Evolutionary conservation across 2,113 vertebrate species (phyloP), one percentile per base, ranked within the genome.

Genomic region (Capreolus pygargus): DNA sequence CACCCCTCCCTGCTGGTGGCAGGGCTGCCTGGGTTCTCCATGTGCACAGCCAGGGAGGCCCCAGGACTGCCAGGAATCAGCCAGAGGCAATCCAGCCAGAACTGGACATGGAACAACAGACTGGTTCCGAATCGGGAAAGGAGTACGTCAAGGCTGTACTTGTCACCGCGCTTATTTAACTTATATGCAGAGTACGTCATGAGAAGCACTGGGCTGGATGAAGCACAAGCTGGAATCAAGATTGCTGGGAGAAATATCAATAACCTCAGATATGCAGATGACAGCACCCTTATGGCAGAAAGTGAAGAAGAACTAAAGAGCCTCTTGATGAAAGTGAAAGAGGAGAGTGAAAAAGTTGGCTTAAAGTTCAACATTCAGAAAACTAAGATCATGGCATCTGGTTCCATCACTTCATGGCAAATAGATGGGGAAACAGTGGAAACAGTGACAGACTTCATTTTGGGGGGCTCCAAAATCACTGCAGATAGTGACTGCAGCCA

Each of bases 181-280:
- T 70, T 1, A 3, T 23, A 23, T 70, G 19, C 67, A 70, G 67
- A 70, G 67, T 0, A 39, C 67, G 36, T 70, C 19, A 3, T 23
- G n/a, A 12, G 9, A 70, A 5, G 0, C 0, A 1, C n/a, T 23
- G n/a, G n/a, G 19, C 67, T 23, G 67, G n/a, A 70, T 0, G n/a
- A 70, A 70, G 19, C 67, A 70, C n/a, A 70, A 36, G 67, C 67
- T 39, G 67, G 67, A 70, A 23, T 70, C n/a, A 70, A 70, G n/a
- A 6, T 39, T 70, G n/a, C n/a, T 0, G 4, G 67, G 67, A 39
- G n/a, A 70, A 70, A 36, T 23, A 36, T 36, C n/a, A 70, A 6
- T 70, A 11, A 70, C 19, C 64, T 70, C 64, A 23, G 64, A 12
- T 36, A 70, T 23, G 9, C 64, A 36, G 64, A 36, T 36, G 64